phyloP scores from a whole-genome alignment of 1,140 invertebrate genomes.

The Hyposmocoma kahamanoa region DNA sequence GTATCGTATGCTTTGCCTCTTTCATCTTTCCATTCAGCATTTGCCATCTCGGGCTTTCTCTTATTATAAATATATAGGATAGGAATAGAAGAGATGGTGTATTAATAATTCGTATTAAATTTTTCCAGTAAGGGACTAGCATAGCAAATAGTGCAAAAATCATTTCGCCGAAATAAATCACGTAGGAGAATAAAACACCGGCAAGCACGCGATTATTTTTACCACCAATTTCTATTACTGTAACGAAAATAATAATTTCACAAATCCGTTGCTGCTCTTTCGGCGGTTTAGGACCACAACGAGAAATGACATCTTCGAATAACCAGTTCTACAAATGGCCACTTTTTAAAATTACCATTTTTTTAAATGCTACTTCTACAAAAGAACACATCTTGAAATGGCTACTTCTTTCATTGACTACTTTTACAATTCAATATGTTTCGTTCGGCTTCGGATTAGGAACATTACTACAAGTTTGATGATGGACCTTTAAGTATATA shows the following conservation, averaged over 20 bases:
- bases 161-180: conserved; percentile 82
- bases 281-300: too few relatives aligned
- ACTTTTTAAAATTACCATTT: too few relatives aligned
- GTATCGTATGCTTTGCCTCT: conserved; percentile 75
- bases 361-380: too few relatives aligned
- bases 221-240: conserved; percentile 84
- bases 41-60: conserved; percentile 83
- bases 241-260: conserved; percentile 29
- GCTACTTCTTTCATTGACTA: too few relatives aligned
- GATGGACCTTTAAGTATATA: too few relatives aligned
- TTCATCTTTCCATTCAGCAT: conserved; percentile 80
- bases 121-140: conserved; percentile 81
- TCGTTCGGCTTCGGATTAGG: too few relatives aligned
- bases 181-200: conserved; percentile 79
- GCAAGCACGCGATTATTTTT: conserved; percentile 79
- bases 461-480: too few relatives aligned
- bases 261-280: too few relatives aligned
- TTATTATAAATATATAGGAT: conserved; percentile 74
- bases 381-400: too few relatives aligned
- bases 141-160: conserved; percentile 80
- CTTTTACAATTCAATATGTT: too few relatives aligned
- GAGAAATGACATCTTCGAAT: too few relatives aligned
- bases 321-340: too few relatives aligned
- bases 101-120: conserved; percentile 79
- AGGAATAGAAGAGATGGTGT: conserved; percentile 78